phyloP scores from a whole-genome alignment of 2,113 vertebrate species.

The Aptenodytes forsteri region DNA sequence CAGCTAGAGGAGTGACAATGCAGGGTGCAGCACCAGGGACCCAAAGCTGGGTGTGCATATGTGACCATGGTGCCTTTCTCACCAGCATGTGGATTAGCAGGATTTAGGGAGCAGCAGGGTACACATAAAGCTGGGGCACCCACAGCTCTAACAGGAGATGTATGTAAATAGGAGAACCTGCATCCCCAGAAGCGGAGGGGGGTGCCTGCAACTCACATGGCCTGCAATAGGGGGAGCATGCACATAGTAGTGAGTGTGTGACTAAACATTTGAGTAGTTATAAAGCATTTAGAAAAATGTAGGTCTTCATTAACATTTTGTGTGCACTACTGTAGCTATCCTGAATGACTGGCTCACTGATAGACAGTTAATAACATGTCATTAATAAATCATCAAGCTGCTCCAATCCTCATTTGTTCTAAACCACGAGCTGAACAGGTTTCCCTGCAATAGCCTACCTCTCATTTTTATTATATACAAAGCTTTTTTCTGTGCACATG shows the following conservation, averaged over 20 bases:
- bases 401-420: background rate
- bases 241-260: accelerated
- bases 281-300: background rate
- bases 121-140: background rate
- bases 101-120: background rate
- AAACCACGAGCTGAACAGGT: background rate
- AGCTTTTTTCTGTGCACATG: background rate
- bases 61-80: accelerated
- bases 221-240: background rate
- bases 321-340: background rate
- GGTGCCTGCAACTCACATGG: background rate
- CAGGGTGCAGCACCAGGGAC: background rate
- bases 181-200: accelerated
- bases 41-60: no score
- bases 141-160: background rate
- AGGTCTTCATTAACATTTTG: background rate
- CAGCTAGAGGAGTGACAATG: background rate
- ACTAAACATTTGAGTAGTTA: background rate
- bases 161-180: background rate
- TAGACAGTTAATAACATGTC: background rate
- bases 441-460: background rate
- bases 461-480: background rate
- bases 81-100: background rate
- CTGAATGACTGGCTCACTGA: background rate
- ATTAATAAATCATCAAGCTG: background rate